These are phyloP conservation scores for Heliconius sara DNA, from an alignment of 2,888 invertebrate genomes.

Conservation along the genomic window DNA sequence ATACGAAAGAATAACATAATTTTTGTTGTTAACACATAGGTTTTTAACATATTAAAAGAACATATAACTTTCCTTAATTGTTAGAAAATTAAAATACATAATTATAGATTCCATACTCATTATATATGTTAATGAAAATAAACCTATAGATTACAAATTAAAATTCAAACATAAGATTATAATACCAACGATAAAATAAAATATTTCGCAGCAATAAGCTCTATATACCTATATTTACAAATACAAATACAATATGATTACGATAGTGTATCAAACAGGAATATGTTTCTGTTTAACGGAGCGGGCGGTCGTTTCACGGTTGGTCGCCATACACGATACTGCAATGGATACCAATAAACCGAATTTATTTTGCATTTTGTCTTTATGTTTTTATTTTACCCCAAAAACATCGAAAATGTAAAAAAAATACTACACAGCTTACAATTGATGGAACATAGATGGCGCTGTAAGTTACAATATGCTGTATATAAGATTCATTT, in stretches of 20 bases:
- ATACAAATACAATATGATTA: slow-evolving; percentile 35
- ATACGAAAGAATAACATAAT: no score
- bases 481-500: not conserved
- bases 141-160: not conserved
- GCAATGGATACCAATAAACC: slow-evolving; percentile 40
- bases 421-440: not conserved
- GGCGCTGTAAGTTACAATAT: slow-evolving; percentile 38
- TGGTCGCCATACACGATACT: slow-evolving; percentile 54
- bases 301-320: slow-evolving; percentile 62
- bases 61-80: no score
- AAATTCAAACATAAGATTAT: not conserved
- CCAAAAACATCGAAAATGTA: slow-evolving; percentile 21
- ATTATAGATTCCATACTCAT: not conserved
- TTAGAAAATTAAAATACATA: not conserved
- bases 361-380: slow-evolving; percentile 42
- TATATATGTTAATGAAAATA: not conserved
- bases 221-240: slow-evolving; percentile 37
- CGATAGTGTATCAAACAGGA: slow-evolving; percentile 56
- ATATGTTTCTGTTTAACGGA: slow-evolving; percentile 63
- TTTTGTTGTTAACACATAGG: no score
- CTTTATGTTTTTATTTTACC: slow-evolving; percentile 34
- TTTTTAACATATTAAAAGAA: no score
- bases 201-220: slow-evolving; percentile 30
- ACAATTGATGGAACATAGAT: slow-evolving; percentile 34
- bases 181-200: slow-evolving; percentile 8